A percentile compares a stretch with the other conserved stretches of the same genome.
Evolutionary conservation across 2,888 invertebrate genomes (phyloP).

Genomic region (Cordilura impudica): DNA sequence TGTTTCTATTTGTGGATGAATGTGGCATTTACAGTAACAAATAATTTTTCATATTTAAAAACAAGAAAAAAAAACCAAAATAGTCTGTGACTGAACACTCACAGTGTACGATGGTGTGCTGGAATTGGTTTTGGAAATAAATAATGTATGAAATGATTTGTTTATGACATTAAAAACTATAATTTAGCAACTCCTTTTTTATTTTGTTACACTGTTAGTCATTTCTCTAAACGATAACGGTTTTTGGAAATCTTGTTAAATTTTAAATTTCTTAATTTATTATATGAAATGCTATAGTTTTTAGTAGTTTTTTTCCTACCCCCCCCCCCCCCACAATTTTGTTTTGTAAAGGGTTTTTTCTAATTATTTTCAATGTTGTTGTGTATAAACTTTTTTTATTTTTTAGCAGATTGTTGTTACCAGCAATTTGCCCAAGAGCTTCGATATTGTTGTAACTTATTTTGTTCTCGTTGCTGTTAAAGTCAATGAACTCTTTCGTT

Average conservation of each 20-base stretch:
- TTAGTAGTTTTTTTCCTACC: constrained; percentile 2
- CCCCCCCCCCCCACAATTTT: constrained; percentile 8
- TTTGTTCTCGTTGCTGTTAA: constrained; percentile 4
- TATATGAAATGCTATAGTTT: constrained; percentile 36
- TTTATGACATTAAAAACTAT: constrained; percentile 48
- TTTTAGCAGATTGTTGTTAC: not conserved
- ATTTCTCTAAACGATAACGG: constrained; percentile 52
- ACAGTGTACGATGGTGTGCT: not conserved
- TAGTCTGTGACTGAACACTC: not conserved
- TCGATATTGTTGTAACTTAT: constrained; percentile 28
- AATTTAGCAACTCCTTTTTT: constrained; percentile 14
- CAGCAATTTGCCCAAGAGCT: constrained; percentile 39
- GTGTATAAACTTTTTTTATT: not conserved
- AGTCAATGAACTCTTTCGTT: constrained; percentile 58
- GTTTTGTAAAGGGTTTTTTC: constrained; percentile 32
- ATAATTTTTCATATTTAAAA: constrained; percentile 42
- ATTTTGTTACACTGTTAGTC: constrained; percentile 31
- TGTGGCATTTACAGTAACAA: constrained; percentile 47
- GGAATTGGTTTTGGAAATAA: not conserved
- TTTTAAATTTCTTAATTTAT: constrained; percentile 34
- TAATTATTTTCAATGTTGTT: constrained; percentile 53
- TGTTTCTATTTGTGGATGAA: not conserved
- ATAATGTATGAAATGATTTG: constrained; percentile 44
- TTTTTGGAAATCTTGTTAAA: constrained; percentile 41
- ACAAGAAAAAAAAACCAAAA: not conserved